phyloP scores from a whole-genome alignment of 1,140 invertebrate genomes.

The Ceratina japonica region DNA sequence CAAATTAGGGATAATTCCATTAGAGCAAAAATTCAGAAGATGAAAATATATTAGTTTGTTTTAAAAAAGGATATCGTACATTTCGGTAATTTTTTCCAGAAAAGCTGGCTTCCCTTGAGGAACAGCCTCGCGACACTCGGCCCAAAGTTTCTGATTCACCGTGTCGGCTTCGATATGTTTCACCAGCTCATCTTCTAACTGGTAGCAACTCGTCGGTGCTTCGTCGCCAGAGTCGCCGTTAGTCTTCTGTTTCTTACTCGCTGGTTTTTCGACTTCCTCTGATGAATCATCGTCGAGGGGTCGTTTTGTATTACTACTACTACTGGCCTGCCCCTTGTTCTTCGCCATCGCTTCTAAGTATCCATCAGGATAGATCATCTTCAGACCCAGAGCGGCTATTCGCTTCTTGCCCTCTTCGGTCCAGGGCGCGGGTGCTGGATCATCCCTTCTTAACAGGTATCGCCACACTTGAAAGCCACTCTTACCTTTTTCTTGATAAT shows the following conservation, averaged over 20 bases:
- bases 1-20: no score
- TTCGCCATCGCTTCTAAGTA: slow-evolving; percentile 84
- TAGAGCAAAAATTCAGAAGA: no score
- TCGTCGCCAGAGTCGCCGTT: slow-evolving; percentile 78
- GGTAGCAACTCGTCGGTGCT: slow-evolving; percentile 74
- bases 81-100: slow-evolving; percentile 65
- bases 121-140: slow-evolving; percentile 79
- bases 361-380: slow-evolving; percentile 85
- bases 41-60: no score
- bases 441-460: slow-evolving; percentile 89
- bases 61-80: slow-evolving; percentile 65
- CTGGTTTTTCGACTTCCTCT: slow-evolving; percentile 60
- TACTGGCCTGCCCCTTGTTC: slow-evolving; percentile 44
- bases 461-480: slow-evolving; percentile 91
- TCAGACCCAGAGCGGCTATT: slow-evolving; percentile 68
- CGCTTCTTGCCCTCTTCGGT: slow-evolving; percentile 85
- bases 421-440: slow-evolving; percentile 90
- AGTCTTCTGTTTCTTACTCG: slow-evolving; percentile 74
- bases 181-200: slow-evolving; percentile 78
- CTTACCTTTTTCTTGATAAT: slow-evolving; percentile 89
- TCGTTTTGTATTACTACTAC: slow-evolving; percentile 67
- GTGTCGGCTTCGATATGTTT: slow-evolving; percentile 82
- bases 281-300: not conserved
- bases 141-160: slow-evolving; percentile 85
- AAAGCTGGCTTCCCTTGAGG: slow-evolving; percentile 76